phyloP scores from a whole-genome alignment of 2,888 invertebrate species.

The Chelonus formosanus region DNA sequence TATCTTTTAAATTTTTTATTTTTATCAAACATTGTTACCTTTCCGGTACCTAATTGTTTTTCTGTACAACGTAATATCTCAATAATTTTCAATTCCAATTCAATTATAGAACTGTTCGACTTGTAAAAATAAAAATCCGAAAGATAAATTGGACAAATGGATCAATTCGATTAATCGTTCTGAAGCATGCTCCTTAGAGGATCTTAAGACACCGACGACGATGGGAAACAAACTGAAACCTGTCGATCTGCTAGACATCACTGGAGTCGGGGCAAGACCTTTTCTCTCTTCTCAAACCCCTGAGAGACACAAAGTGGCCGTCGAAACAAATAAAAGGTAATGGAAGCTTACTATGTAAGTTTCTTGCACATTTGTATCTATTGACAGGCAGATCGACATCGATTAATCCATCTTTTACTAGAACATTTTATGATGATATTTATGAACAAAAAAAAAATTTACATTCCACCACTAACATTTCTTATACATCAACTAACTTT shows the following conservation, averaged over 20 bases:
- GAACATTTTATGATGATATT: too few relatives aligned
- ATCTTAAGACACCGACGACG: constrained; percentile 35
- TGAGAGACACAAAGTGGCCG: constrained; percentile 47
- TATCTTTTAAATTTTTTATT: too few relatives aligned
- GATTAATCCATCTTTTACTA: constrained; percentile 38
- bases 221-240: constrained; percentile 45
- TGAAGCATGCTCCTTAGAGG: neutral
- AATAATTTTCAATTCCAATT: neutral
- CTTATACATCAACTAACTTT: too few relatives aligned
- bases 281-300: constrained; percentile 35
- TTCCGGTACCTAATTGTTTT: too few relatives aligned
- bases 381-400: constrained; percentile 39
- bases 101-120: neutral
- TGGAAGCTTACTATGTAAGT: constrained; percentile 45
- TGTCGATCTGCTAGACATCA: constrained; percentile 32
- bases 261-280: constrained; percentile 6
- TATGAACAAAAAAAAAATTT: too few relatives aligned
- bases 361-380: constrained; percentile 34
- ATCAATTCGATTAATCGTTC: constrained; percentile 21
- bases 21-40: too few relatives aligned
- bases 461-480: too few relatives aligned
- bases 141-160: neutral
- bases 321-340: constrained; percentile 54
- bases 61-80: too few relatives aligned
- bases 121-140: neutral